Conservation (phyloP, 2,113 vertebrate genomes). For the human region GRCh38 chr6:167184001-167184500, state of each 20-base stretch:
- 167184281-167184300: background rate
- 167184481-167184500: rapidly evolving
- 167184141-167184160: too few species aligned
- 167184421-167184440: background rate
- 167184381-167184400: rapidly evolving
- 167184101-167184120: too few species aligned
- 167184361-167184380: rapidly evolving
- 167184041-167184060: too few species aligned
- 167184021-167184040: too few species aligned
- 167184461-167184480: rapidly evolving
- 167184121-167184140: too few species aligned
- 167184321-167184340: background rate
- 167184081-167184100: too few species aligned
- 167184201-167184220: too few species aligned
- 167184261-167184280: conserved; percentile 83
- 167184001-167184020: too few species aligned
- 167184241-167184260: conserved; percentile 83
- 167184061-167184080: too few species aligned
- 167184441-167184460: rapidly evolving
- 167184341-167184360: background rate
- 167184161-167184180: too few species aligned
- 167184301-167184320: background rate
- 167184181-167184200: too few species aligned
- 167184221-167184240: conserved; percentile 80
- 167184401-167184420: rapidly evolving